Base-by-base conservation (phyloP, 2,113 vertebrate species). In the Marcusenius ussheri region DNA sequence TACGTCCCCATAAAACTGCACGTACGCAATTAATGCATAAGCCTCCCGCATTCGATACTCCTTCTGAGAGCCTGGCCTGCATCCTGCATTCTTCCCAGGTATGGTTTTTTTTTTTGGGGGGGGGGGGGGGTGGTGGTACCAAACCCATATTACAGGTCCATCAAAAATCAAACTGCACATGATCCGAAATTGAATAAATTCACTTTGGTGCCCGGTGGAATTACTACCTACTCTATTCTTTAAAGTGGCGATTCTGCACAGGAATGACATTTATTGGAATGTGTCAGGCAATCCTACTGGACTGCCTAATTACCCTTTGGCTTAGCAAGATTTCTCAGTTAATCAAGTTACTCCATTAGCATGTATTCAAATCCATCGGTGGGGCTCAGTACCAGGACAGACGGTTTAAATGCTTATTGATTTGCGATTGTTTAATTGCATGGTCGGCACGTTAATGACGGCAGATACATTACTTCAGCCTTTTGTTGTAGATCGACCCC, bases 301-400 rank as follows among this genome's bases (percentile, higher is more conserved):
- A n/a, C 21, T 46, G 19, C 49, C 83, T 85, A 85, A 85, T 47
- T 85, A 85, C 46, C 83, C 83, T 46, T 85, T 27, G 46, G 42
- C 83, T 42, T 85, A 45, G 46, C 46, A 3, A 85, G 42, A 85
- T 85, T 85, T n/a, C 83, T 85, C 21, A 49, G 83, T 85, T 85
- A 49, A n/a, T 85, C 46, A 49, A 13, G 45, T 85, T 46, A 85
- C 83, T 85, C 83, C 83, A 49, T 85, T n/a, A 49, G 46, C 90
- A 89, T 62, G 31, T 88, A 17, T 39, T 35, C n/a, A 70, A 51
- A 56, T 88, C 31, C 74, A 6, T 8, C 3, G 90, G 62, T 50
- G 83, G 89, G 88, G 91, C 80, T 93, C 92, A 93, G 92, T 35
- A 19, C 5, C 35, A 80, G 74, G 35, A 80, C 35, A 80, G 74